These are phyloP conservation scores for Papilio helenus DNA, from an alignment of 1,140 invertebrate species.

Conservation along the genomic window DNA sequence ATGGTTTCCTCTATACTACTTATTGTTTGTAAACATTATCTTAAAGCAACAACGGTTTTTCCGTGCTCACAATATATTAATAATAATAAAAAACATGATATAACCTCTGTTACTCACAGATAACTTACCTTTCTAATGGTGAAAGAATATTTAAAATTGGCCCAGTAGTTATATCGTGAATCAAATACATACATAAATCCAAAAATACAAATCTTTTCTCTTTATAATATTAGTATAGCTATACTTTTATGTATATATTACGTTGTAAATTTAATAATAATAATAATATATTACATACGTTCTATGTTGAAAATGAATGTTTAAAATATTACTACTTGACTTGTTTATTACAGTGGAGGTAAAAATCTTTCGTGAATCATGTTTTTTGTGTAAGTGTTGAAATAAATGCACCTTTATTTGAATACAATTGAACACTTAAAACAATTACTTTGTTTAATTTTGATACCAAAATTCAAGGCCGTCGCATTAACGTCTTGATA, in stretches of 20 bases:
- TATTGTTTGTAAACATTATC: constrained; percentile 13
- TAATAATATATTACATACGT: no score
- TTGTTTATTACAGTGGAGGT: no score
- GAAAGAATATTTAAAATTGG: no score
- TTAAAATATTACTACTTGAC: no score
- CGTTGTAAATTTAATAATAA: not conserved
- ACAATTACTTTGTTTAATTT: not conserved
- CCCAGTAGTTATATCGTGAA: no score
- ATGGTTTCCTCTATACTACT: constrained; percentile 11
- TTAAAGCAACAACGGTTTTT: not conserved
- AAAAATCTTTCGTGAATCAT: not conserved
- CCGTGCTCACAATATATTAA: not conserved
- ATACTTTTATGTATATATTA: not conserved
- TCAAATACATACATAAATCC: no score
- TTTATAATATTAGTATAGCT: no score
- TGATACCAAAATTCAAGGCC: not conserved
- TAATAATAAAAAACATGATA: no score
- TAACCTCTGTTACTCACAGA: no score
- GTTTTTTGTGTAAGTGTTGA: not conserved
- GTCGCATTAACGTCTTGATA: not conserved
- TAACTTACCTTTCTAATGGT: no score
- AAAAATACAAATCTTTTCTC: no score
- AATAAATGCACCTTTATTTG: not conserved
- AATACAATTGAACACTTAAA: not conserved
- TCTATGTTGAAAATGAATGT: no score